Percentiles rank a stretch among this genome's conserved stretches.
Conservation (phyloP, 2,797 vertebrate genomes). For the Pipistrellus pipistrellus region DNA sequence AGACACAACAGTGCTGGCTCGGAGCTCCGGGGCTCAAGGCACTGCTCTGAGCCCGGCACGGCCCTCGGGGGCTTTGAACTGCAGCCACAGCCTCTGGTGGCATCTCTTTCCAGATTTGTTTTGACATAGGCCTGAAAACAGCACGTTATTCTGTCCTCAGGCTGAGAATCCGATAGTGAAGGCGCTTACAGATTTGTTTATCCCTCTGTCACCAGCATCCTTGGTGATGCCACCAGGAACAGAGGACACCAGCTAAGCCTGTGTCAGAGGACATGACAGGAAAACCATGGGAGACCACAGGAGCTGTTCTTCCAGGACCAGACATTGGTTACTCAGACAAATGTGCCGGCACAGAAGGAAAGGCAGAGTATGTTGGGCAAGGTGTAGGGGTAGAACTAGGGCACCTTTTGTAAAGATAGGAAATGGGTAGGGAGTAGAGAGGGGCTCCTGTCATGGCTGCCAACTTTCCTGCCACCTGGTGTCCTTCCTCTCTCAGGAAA, state of each 20-base stretch:
- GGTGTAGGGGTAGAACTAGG: neutral
- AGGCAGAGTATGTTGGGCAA: neutral
- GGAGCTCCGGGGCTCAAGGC: constrained; percentile 64
- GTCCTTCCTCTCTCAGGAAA: neutral
- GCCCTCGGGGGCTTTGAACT: constrained; percentile 81
- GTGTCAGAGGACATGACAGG: neutral
- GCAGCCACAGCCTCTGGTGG: constrained; percentile 47
- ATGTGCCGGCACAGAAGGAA: neutral
- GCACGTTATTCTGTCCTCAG: constrained; percentile 5
- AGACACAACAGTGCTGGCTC: constrained; percentile 78
- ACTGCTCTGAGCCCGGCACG: constrained; percentile 71
- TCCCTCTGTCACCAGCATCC: neutral
- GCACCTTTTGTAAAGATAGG: neutral
- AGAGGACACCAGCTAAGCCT: neutral
- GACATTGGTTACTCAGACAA: neutral
- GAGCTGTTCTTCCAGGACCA: neutral
- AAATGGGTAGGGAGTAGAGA: neutral
- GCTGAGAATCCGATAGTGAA: constrained; percentile 1
- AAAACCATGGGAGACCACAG: neutral
- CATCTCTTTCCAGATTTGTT: constrained; percentile 80
- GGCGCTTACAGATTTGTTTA: neutral
- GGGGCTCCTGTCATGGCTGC: neutral
- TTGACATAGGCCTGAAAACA: constrained; percentile 75
- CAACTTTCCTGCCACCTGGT: neutral
- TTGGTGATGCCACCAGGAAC: neutral